phyloP scores from a whole-genome alignment of 2,113 vertebrate genomes.

The Phaethornis superciliosus region DNA sequence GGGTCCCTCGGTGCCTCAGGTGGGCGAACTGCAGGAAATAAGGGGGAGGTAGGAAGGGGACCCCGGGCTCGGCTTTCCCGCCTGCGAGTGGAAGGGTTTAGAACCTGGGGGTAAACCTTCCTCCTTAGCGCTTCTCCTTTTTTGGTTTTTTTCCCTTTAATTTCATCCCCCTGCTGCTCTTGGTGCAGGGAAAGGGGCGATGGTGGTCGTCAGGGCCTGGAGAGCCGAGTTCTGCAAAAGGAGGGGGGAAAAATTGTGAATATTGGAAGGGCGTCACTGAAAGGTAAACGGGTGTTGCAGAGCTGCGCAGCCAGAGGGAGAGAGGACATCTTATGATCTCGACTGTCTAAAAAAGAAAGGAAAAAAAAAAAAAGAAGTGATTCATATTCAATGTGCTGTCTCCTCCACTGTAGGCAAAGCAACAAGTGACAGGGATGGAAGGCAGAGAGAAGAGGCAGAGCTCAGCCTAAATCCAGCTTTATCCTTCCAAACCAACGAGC shows the following conservation, averaged over 20 bases:
- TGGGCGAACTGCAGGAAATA: fast-evolving
- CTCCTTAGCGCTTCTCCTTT: too few relatives aligned
- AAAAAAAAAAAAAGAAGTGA: not conserved
- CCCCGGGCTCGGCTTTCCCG: not conserved
- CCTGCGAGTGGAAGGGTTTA: not conserved
- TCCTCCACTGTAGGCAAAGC: not conserved
- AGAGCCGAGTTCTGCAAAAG: not conserved
- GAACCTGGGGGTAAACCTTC: not conserved
- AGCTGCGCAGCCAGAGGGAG: not conserved
- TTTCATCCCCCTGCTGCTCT: too few relatives aligned
- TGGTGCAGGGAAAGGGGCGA: not conserved
- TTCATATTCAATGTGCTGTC: not conserved
- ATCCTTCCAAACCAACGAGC: fast-evolving
- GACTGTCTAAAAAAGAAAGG: not conserved
- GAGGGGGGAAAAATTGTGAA: too few relatives aligned
- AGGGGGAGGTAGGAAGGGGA: not conserved
- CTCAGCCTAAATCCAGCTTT: not conserved
- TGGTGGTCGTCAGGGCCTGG: fast-evolving
- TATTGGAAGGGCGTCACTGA: too few relatives aligned
- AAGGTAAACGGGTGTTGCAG: not conserved
- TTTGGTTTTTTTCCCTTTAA: too few relatives aligned
- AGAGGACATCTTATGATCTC: not conserved
- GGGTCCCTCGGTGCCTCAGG: not conserved
- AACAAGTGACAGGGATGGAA: not conserved
- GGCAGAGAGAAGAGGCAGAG: not conserved